Evolutionary conservation across 1,140 invertebrate genomes (phyloP).

Genomic region (Drosophila mayri): DNA sequence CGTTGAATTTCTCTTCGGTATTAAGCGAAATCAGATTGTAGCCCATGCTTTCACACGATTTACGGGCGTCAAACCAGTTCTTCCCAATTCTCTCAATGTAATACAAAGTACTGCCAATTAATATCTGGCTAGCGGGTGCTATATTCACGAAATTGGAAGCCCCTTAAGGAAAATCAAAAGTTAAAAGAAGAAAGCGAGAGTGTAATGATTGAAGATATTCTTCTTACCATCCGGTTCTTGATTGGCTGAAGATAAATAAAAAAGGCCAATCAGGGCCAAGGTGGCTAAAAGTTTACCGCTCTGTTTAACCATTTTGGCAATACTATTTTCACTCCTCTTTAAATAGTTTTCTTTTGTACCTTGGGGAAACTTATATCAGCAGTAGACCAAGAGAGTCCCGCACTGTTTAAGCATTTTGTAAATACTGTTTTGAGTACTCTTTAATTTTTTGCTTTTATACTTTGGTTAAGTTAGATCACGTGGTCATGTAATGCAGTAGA

Average conservation of each 20-base stretch:
- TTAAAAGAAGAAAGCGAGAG: background rate
- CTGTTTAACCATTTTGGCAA: background rate
- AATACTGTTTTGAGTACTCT: background rate
- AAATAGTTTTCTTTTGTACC: background rate
- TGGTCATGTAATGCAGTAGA: background rate
- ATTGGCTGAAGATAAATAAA: background rate
- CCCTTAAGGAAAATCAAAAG: background rate
- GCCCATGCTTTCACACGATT: slow-evolving; percentile 9
- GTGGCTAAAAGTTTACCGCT: background rate
- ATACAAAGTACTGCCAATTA: background rate
- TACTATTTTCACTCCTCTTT: background rate
- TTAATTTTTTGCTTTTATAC: background rate
- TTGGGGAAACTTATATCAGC: background rate
- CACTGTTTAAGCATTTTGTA: background rate
- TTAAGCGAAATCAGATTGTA: slow-evolving; percentile 22
- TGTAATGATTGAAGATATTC: background rate
- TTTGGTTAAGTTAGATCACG: background rate
- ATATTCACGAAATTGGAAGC: background rate
- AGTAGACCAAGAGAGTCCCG: background rate
- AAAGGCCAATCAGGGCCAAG: background rate
- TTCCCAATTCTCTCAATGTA: background rate
- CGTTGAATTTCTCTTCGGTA: slow-evolving; percentile 1
- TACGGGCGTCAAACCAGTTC: slow-evolving; percentile 33
- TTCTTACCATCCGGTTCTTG: background rate
- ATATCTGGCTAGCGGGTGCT: background rate